Evolutionary conservation across 2,888 invertebrate genomes (phyloP).

Genomic region (Willowsia nigromaculata): DNA sequence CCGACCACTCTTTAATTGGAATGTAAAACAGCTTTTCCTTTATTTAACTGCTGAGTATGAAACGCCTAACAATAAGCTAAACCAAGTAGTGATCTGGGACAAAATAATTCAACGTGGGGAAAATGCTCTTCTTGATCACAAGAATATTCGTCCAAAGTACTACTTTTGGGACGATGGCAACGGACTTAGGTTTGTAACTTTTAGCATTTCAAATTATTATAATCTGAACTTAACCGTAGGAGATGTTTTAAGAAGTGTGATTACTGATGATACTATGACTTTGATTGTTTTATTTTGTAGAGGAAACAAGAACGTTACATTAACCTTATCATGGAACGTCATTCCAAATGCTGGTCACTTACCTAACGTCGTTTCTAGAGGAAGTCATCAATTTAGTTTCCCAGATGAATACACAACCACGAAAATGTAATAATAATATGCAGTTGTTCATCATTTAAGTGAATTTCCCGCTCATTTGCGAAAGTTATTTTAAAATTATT

Average conservation of each 20-base stretch:
- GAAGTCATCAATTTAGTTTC: conserved; percentile 93
- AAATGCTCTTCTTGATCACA: conserved; percentile 94
- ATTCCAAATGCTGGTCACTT: conserved; percentile 98
- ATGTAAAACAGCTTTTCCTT: conserved; percentile 98
- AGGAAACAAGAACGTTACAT: conserved; percentile 95
- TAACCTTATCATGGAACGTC: conserved; percentile 98
- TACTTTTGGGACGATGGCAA: conserved; percentile 99
- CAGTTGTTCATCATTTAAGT: conserved; percentile 21
- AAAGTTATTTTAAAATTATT: conserved; percentile 25
- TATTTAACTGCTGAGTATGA: conserved; percentile 98
- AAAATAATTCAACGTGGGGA: conserved; percentile 97
- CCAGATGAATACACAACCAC: conserved; percentile 91
- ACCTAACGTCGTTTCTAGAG: conserved; percentile 91
- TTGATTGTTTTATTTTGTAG: conserved; percentile 83
- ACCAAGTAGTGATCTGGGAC: conserved; percentile 99
- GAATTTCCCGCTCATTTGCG: conserved; percentile 62
- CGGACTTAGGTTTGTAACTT: conserved; percentile 95
- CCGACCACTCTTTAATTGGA: conserved; percentile 97
- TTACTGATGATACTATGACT: neutral
- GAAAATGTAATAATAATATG: conserved; percentile 81
- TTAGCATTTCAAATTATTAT: no score
- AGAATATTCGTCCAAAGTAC: conserved; percentile 97
- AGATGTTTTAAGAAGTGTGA: no score
- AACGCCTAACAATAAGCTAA: conserved; percentile 91
- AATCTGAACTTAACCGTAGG: no score